phyloP scores from a whole-genome alignment of 2,888 invertebrate genomes.

The Steromphala cineraria region DNA sequence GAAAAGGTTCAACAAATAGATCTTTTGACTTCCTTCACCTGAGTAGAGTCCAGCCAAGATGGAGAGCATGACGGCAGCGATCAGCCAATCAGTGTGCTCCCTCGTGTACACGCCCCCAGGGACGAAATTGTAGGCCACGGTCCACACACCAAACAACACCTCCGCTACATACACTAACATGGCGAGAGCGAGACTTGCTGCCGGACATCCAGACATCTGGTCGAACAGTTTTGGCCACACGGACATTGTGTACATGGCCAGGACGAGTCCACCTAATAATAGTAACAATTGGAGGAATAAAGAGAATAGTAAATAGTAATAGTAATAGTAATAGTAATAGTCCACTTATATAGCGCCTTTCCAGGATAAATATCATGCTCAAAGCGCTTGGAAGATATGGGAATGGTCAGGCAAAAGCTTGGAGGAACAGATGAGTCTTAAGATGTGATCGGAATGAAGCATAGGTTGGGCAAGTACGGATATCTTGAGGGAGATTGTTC shows the following conservation, averaged over 20 bases:
- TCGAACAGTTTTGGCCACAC: conserved; percentile 72
- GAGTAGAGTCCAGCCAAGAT: conserved; percentile 60
- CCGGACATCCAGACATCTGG: conserved; percentile 61
- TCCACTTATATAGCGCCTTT: too few species aligned
- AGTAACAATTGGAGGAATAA: too few species aligned
- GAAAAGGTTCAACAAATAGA: too few species aligned
- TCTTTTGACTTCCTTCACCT: conserved; percentile 37
- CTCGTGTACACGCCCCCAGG: conserved; percentile 75
- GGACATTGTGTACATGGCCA: conserved; percentile 70
- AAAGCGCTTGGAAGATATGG: too few species aligned
- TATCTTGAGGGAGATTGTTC: too few species aligned
- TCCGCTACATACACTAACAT: conserved; percentile 67
- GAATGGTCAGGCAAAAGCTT: too few species aligned
- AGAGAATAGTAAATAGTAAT: too few species aligned
- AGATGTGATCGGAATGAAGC: too few species aligned
- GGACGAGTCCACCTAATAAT: conserved; percentile 65
- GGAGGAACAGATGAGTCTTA: too few species aligned
- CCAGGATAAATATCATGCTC: too few species aligned
- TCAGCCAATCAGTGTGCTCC: conserved; percentile 72
- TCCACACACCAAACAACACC: conserved; percentile 74
- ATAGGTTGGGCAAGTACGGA: too few species aligned
- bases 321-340: too few species aligned
- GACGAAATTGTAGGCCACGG: conserved; percentile 76
- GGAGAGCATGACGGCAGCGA: conserved; percentile 61
- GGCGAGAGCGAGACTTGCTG: conserved; percentile 64